Conservation (phyloP, 2,113 vertebrate species). For the Corapipo altera region DNA sequence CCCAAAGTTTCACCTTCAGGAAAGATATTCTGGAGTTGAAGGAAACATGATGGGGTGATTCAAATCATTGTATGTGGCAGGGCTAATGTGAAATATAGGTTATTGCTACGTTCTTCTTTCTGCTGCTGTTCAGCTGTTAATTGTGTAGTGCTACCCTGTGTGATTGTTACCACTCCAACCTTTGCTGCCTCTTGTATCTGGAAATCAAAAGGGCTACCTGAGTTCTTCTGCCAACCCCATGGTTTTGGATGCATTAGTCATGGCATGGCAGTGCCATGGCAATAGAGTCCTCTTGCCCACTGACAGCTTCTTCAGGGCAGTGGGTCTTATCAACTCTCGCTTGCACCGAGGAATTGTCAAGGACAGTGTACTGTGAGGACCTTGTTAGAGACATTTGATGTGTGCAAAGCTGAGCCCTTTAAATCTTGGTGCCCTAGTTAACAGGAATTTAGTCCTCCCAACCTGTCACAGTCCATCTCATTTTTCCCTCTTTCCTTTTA, state of each 20-base stretch:
- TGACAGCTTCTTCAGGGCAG: not conserved
- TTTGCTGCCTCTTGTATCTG: not conserved
- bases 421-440: conserved; percentile 59
- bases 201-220: not conserved
- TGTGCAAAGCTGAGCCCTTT: not conserved
- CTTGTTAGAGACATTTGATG: not conserved
- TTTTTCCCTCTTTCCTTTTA: conserved; percentile 19
- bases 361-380: not conserved
- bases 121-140: not conserved
- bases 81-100: not conserved
- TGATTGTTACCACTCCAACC: not conserved
- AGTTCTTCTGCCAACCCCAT: not conserved
- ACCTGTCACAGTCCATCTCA: conserved; percentile 31
- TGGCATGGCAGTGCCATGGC: not conserved
- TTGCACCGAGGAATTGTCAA: not conserved
- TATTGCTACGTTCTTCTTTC: not conserved
- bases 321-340: not conserved
- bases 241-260: not conserved
- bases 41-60: not conserved
- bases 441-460: conserved; percentile 14
- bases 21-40: not conserved
- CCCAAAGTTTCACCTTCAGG: not conserved
- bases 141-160: not conserved
- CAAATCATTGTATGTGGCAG: not conserved
- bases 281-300: not conserved